Evolutionary conservation across 2,113 vertebrate genomes (phyloP).

Genomic region (Rhipidura dahli): DNA sequence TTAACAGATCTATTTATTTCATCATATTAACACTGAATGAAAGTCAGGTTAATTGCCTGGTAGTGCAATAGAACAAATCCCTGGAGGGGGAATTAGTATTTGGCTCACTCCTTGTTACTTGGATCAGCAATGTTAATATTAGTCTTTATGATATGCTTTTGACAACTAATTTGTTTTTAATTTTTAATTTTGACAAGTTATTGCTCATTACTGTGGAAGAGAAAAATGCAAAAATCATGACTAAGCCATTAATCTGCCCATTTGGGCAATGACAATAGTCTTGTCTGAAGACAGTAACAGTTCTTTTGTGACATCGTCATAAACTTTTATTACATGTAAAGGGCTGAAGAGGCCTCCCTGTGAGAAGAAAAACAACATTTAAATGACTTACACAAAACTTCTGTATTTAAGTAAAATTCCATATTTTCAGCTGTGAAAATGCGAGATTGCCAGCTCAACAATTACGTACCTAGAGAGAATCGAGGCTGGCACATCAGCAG

Average conservation of each 20-base stretch:
- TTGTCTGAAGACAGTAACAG: not conserved
- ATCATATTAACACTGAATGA: not conserved
- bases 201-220: not conserved
- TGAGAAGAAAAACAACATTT: not conserved
- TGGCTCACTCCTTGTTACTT: not conserved
- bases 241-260: not conserved
- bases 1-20: not conserved
- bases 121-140: not conserved
- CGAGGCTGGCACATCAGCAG: not conserved
- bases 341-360: not conserved
- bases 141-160: not conserved
- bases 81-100: not conserved
- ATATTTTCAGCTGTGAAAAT: not conserved
- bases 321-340: not conserved
- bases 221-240: not conserved
- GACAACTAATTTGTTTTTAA: not conserved
- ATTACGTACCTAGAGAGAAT: not conserved
- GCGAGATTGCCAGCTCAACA: not conserved
- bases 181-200: conserved; percentile 14
- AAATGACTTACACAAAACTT: not conserved
- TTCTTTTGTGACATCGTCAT: not conserved
- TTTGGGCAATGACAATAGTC: not conserved
- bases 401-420: not conserved
- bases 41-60: not conserved
- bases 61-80: not conserved